Evolutionary conservation across 2,797 vertebrate species (phyloP).

Genomic region (Hoplostethus atlanticus): DNA sequence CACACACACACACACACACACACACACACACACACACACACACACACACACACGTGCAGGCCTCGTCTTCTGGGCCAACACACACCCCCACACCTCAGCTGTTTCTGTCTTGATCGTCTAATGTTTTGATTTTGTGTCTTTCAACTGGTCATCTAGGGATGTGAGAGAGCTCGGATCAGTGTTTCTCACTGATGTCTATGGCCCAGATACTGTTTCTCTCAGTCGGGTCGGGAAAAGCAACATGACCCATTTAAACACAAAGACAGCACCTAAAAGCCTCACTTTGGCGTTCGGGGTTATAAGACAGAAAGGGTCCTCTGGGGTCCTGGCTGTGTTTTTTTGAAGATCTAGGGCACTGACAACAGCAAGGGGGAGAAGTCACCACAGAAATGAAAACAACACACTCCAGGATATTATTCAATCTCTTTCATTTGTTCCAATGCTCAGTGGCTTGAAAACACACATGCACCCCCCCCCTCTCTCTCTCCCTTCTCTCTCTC

Average conservation of each 20-base stretch:
- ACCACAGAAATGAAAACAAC: slow-evolving; percentile 37
- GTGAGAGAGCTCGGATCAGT: too few species aligned
- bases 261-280: slow-evolving; percentile 74
- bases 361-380: slow-evolving; percentile 37
- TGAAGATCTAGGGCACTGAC: slow-evolving; percentile 44
- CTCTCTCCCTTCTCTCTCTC: not conserved
- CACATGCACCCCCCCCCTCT: slow-evolving; percentile 10
- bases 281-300: slow-evolving; percentile 54
- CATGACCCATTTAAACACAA: slow-evolving; percentile 73
- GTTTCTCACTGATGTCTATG: too few species aligned
- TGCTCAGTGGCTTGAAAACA: slow-evolving; percentile 29
- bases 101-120: slow-evolving; percentile 64
- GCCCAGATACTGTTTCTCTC: slow-evolving; percentile 23
- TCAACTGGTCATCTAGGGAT: slow-evolving; percentile 65
- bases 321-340: slow-evolving; percentile 19
- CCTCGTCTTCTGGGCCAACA: slow-evolving; percentile 34
- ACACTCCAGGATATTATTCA: slow-evolving; percentile 13
- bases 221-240: slow-evolving; percentile 49
- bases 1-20: slow-evolving; percentile 42
- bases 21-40: slow-evolving; percentile 18
- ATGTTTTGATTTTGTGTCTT: slow-evolving; percentile 51
- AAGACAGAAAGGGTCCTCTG: slow-evolving; percentile 46
- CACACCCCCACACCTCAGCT: slow-evolving; percentile 62
- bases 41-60: not conserved
- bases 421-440: slow-evolving; percentile 15